Conservation (phyloP, 2,113 vertebrate species). For the Leptobrachium leishanense region DNA sequence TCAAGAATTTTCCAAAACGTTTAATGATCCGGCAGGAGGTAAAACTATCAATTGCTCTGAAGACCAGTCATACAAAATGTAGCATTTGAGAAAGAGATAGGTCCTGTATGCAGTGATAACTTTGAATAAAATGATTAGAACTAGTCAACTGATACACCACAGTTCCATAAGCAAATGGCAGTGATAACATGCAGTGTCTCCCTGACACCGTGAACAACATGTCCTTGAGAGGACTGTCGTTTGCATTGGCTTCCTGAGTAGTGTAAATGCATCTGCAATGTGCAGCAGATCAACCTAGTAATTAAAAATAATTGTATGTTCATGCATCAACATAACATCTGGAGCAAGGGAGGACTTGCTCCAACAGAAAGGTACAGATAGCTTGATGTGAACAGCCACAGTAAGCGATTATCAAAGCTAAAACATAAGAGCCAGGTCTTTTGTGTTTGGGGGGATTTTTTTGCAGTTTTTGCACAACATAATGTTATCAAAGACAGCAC, state of each 20-base stretch:
- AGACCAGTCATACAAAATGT: no score
- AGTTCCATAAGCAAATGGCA: constrained; percentile 25
- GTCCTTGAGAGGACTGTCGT: constrained; percentile 20
- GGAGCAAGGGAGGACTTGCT: constrained; percentile 8
- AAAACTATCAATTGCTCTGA: no score
- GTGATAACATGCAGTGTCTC: constrained; percentile 41
- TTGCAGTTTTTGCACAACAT: constrained; percentile 17
- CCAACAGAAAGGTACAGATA: constrained; percentile 10
- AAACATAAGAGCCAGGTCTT: constrained; percentile 19
- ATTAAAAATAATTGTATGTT: background rate
- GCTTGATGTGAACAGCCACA: constrained; percentile 3
- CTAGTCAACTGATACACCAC: constrained; percentile 18
- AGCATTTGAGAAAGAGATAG: no score
- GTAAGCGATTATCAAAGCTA: constrained; percentile 28
- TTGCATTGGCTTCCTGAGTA: constrained; percentile 41
- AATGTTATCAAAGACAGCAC: constrained; percentile 34
- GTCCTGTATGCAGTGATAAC: background rate
- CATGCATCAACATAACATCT: constrained; percentile 20
- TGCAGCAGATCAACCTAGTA: constrained; percentile 17
- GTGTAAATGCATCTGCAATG: constrained; percentile 14
- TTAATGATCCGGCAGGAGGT: no score
- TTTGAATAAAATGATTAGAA: background rate
- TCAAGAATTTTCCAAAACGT: no score
- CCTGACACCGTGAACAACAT: constrained; percentile 13
- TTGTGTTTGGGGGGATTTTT: background rate